Evolutionary conservation across 2,888 invertebrate species (phyloP).

Genomic region (Harpalus rubripes): DNA sequence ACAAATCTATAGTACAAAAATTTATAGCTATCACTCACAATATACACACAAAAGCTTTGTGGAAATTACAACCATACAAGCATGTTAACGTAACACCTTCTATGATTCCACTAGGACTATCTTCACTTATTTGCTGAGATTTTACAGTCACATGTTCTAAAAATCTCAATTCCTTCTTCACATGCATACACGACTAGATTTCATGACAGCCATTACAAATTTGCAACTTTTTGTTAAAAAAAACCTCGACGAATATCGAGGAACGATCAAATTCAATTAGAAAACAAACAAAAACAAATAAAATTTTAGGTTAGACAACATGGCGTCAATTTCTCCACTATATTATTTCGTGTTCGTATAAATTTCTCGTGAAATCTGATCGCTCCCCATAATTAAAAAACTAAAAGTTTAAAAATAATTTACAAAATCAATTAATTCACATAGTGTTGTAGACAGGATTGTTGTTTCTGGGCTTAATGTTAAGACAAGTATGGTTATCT

Average conservation of each 20-base stretch:
- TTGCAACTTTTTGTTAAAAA: slow-evolving; percentile 59
- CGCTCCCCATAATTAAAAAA: slow-evolving; percentile 72
- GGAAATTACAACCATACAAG: slow-evolving; percentile 55
- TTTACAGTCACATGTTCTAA: slow-evolving; percentile 59
- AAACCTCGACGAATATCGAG: slow-evolving; percentile 13
- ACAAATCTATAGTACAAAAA: slow-evolving; percentile 81
- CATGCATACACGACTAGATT: slow-evolving; percentile 76
- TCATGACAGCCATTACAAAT: slow-evolving; percentile 74
- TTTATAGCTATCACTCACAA: slow-evolving; percentile 77
- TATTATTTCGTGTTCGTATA: not conserved
- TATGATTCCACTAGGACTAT: slow-evolving; percentile 62
- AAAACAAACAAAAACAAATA: not conserved
- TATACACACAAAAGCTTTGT: slow-evolving; percentile 75
- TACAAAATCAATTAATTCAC: slow-evolving; percentile 79
- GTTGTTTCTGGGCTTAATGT: slow-evolving; percentile 87
- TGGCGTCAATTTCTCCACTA: not conserved
- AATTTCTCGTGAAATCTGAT: slow-evolving; percentile 52
- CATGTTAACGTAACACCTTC: slow-evolving; percentile 67
- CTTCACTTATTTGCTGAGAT: slow-evolving; percentile 62
- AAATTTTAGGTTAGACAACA: not conserved
- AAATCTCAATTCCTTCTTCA: slow-evolving; percentile 69
- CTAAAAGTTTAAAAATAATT: slow-evolving; percentile 57
- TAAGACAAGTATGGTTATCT: slow-evolving; percentile 93
- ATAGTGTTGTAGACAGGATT: slow-evolving; percentile 94
- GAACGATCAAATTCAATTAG: not conserved